Conservation (phyloP, 2,113 vertebrate species). For the Gila orcuttii region DNA sequence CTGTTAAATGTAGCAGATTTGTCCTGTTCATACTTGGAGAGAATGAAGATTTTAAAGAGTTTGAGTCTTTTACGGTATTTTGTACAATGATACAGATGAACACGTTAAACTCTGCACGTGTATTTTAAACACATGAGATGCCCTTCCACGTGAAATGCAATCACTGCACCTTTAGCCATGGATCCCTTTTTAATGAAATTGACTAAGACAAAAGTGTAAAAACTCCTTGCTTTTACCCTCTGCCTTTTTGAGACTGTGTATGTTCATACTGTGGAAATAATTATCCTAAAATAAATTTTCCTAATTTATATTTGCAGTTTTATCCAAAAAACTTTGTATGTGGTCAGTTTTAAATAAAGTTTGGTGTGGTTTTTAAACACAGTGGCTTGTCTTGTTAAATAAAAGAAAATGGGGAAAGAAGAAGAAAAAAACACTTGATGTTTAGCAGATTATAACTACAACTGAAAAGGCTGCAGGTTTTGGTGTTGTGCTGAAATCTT, state of each 20-base stretch:
- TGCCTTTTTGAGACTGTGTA: slow-evolving; percentile 73
- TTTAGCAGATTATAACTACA: background rate
- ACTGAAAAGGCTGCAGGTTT: background rate
- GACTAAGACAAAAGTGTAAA: slow-evolving; percentile 52
- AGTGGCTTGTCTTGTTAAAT: background rate
- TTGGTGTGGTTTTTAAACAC: background rate
- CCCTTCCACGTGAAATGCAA: slow-evolving; percentile 71
- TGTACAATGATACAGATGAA: slow-evolving; percentile 54
- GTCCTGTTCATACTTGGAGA: background rate
- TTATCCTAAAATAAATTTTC: slow-evolving; percentile 74
- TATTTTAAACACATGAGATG: slow-evolving; percentile 56
- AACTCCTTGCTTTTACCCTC: slow-evolving; percentile 62
- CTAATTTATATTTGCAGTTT: slow-evolving; percentile 66
- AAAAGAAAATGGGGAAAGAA: background rate
- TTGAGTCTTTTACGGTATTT: slow-evolving; percentile 56
- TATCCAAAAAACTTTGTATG: slow-evolving; percentile 5
- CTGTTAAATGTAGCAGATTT: slow-evolving; percentile 27
- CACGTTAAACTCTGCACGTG: slow-evolving; percentile 39
- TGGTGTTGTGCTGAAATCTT: background rate
- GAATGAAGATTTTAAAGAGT: slow-evolving; percentile 47
- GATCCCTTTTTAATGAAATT: slow-evolving; percentile 14
- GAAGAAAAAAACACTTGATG: background rate
- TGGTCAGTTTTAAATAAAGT: slow-evolving; percentile 12
- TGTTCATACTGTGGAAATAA: slow-evolving; percentile 71
- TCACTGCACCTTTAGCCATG: slow-evolving; percentile 60